These are phyloP conservation scores for Chymomyza procnemis DNA, from an alignment of 2,888 invertebrate genomes.

Conservation along the genomic window DNA sequence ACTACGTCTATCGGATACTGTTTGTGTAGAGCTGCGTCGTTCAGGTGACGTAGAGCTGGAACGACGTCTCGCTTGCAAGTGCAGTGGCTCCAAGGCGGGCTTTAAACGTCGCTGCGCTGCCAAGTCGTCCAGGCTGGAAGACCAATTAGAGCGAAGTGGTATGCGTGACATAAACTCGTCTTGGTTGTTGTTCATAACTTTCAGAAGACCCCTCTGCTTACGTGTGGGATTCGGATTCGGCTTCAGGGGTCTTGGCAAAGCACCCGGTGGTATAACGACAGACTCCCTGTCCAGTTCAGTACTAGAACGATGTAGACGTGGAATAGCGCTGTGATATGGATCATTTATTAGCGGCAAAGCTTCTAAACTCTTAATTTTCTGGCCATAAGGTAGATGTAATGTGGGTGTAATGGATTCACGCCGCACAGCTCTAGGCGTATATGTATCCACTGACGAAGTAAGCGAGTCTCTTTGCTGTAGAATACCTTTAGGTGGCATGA, in stretches of 20 bases:
- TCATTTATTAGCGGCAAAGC: slow-evolving; percentile 73
- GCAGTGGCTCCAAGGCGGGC: slow-evolving; percentile 46
- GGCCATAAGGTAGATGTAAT: slow-evolving; percentile 11
- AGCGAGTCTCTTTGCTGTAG: slow-evolving; percentile 74
- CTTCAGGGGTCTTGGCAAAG: slow-evolving; percentile 65
- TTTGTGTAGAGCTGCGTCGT: slow-evolving; percentile 77
- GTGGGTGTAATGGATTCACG: slow-evolving; percentile 30
- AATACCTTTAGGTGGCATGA: slow-evolving; percentile 73
- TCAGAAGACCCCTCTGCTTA: slow-evolving; percentile 74
- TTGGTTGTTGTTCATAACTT: slow-evolving; percentile 73
- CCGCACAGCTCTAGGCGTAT: slow-evolving; percentile 47
- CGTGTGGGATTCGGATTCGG: slow-evolving; percentile 77
- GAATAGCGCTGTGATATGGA: slow-evolving; percentile 69
- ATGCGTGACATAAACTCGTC: slow-evolving; percentile 61
- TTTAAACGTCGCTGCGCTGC: slow-evolving; percentile 37
- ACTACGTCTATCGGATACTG: slow-evolving; percentile 75
- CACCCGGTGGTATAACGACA: slow-evolving; percentile 64
- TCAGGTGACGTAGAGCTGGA: slow-evolving; percentile 77
- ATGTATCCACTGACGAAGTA: slow-evolving; percentile 69
- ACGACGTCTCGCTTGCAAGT: slow-evolving; percentile 55
- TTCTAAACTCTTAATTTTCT: slow-evolving; percentile 72
- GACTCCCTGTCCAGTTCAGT: slow-evolving; percentile 63
- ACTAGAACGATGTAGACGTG: slow-evolving; percentile 70
- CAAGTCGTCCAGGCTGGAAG: slow-evolving; percentile 73
- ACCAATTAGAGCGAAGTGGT: slow-evolving; percentile 72